These are phyloP conservation scores for Grammomys dolichurus DNA, from an alignment of 2,113 vertebrate genomes.

Conservation along the genomic window DNA sequence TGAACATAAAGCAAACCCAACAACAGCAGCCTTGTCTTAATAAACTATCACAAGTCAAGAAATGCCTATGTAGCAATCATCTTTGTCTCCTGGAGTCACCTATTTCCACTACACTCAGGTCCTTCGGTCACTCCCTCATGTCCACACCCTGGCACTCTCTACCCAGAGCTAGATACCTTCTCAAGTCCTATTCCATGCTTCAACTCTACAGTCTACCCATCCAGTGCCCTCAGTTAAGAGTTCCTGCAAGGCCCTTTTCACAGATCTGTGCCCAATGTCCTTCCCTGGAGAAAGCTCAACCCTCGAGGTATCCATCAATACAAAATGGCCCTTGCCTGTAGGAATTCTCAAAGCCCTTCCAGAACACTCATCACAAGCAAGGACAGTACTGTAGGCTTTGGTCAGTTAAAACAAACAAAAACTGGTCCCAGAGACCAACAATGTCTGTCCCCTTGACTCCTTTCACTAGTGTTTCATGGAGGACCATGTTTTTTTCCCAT, in stretches of 20 bases:
- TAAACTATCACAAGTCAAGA: neutral
- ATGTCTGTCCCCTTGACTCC: neutral
- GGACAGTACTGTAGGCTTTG: neutral
- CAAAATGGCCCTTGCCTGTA: neutral
- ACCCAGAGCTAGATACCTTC: neutral
- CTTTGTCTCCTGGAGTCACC: neutral
- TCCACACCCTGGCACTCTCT: neutral
- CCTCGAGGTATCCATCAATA: too few relatives aligned
- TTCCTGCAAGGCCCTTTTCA: neutral
- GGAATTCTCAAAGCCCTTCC: neutral
- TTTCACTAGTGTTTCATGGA: accelerated
- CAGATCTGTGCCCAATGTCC: neutral
- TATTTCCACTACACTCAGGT: neutral
- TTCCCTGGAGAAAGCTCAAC: neutral
- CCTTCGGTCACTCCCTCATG: neutral
- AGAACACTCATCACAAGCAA: neutral
- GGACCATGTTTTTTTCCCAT: neutral
- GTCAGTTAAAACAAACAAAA: neutral
- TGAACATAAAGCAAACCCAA: neutral
- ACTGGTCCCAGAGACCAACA: neutral
- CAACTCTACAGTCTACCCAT: neutral
- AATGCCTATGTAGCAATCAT: neutral
- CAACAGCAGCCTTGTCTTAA: neutral
- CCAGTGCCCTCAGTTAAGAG: neutral
- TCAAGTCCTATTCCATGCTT: neutral